These are phyloP conservation scores for Orthosia gothica DNA, from an alignment of 2,888 invertebrate genomes.

Conservation along the genomic window DNA sequence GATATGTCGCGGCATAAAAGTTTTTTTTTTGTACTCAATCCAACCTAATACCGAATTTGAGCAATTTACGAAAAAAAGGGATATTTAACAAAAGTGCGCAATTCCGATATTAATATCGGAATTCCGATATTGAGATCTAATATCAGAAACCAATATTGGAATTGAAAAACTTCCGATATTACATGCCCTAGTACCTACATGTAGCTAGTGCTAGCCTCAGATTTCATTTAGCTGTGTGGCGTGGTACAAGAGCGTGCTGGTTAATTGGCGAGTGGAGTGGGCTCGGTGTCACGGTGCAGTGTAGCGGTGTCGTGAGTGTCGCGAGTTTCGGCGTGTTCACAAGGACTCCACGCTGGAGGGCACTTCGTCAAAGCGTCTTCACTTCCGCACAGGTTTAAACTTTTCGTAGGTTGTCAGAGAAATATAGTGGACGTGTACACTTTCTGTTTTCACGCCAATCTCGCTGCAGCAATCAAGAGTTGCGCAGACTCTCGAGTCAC, in stretches of 20 bases:
- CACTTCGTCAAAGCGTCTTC: conserved; percentile 28
- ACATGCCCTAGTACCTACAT: neutral
- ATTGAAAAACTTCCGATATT: too few relatives aligned
- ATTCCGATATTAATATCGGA: too few relatives aligned
- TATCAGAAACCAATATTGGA: too few relatives aligned
- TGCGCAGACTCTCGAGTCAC: neutral
- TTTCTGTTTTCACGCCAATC: neutral
- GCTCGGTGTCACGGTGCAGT: neutral
- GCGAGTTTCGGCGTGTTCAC: neutral
- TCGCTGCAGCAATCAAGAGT: neutral
- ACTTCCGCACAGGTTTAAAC: neutral
- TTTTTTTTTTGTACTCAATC: too few relatives aligned
- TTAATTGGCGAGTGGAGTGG: neutral
- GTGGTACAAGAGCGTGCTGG: neutral
- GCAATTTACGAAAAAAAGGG: too few relatives aligned
- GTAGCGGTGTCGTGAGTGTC: conserved; percentile 5
- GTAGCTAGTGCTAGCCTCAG: neutral
- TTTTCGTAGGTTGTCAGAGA: neutral
- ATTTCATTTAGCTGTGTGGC: neutral
- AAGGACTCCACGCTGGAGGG: neutral
- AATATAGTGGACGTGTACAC: neutral
- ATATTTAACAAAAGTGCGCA: too few relatives aligned
- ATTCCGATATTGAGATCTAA: too few relatives aligned
- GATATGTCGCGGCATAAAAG: too few relatives aligned
- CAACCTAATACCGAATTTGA: too few relatives aligned